phyloP scores from a whole-genome alignment of 1,140 invertebrate genomes.

The Drosophila miranda region DNA sequence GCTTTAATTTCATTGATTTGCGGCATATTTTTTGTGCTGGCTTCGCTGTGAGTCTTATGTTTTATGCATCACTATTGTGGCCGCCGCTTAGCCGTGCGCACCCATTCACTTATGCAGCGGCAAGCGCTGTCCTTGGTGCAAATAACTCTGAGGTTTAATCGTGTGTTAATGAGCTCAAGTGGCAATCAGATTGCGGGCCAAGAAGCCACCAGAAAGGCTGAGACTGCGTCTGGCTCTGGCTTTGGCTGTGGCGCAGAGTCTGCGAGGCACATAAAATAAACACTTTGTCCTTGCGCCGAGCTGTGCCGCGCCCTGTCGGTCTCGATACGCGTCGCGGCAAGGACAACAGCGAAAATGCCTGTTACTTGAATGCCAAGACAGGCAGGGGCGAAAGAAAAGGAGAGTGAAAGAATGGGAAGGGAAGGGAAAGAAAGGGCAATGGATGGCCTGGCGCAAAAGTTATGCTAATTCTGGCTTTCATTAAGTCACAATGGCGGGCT shows the following conservation, averaged over 20 bases:
- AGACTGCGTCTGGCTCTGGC: slow-evolving; percentile 12
- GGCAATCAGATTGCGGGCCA: slow-evolving; percentile 74
- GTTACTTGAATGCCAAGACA: background rate
- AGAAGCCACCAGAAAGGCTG: slow-evolving; percentile 39
- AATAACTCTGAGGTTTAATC: slow-evolving; percentile 73
- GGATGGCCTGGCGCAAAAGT: slow-evolving; percentile 41
- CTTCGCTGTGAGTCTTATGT: slow-evolving; percentile 30
- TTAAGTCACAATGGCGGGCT: slow-evolving; percentile 62
- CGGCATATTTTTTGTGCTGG: slow-evolving; percentile 20
- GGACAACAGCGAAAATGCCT: slow-evolving; percentile 10
- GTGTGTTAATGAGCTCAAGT: slow-evolving; percentile 77
- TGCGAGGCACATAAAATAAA: slow-evolving; percentile 65
- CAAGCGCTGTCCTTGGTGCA: slow-evolving; percentile 40
- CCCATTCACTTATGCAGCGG: slow-evolving; percentile 60
- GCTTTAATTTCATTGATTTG: slow-evolving; percentile 62
- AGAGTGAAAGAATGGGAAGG: background rate
- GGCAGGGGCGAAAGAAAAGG: background rate
- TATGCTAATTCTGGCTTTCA: slow-evolving; percentile 77
- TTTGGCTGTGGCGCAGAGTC: slow-evolving; percentile 33
- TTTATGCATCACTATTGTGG: slow-evolving; percentile 51
- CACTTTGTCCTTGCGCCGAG: slow-evolving; percentile 63
- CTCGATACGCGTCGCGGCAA: slow-evolving; percentile 22
- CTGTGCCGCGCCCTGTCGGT: background rate
- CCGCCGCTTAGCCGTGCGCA: slow-evolving; percentile 42
- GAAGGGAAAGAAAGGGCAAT: slow-evolving; percentile 5